Percentiles rank a stretch among this genome's conserved stretches.
These are phyloP conservation scores for Bimastos eiseni DNA, from an alignment of 2,888 invertebrate genomes.

Conservation along the genomic window DNA sequence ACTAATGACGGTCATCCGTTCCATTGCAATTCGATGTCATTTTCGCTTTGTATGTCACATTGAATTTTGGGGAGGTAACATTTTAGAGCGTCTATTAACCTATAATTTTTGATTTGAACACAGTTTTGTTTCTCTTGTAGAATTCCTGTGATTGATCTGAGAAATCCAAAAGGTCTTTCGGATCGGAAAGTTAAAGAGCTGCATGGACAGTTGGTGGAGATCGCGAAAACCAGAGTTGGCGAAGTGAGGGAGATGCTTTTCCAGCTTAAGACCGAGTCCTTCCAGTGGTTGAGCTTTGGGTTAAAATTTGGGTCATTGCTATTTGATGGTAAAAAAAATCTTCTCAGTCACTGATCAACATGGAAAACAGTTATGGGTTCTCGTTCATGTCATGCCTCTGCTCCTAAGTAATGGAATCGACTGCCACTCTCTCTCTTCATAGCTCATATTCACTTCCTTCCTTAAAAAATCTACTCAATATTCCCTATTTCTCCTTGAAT, in stretches of 20 bases:
- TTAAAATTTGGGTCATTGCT: background rate
- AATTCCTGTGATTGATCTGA: conserved; percentile 71
- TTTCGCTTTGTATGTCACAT: background rate
- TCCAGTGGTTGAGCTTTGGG: background rate
- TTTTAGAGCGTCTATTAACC: background rate
- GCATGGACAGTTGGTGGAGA: conserved; percentile 63
- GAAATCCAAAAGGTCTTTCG: conserved; percentile 80
- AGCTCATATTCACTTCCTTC: too few relatives aligned
- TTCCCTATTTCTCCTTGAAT: too few relatives aligned
- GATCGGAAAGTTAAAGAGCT: conserved; percentile 71
- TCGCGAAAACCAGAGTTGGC: conserved; percentile 49
- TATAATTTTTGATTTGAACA: background rate
- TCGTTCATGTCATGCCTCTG: too few relatives aligned
- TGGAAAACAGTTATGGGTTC: too few relatives aligned
- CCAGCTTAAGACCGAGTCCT: background rate
- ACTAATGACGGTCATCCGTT: background rate
- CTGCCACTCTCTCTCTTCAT: too few relatives aligned
- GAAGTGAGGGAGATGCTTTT: conserved; percentile 26
- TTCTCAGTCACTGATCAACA: too few relatives aligned
- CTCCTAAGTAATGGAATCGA: too few relatives aligned
- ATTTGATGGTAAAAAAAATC: too few relatives aligned
- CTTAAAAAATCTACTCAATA: too few relatives aligned
- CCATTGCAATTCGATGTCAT: background rate
- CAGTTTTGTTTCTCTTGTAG: conserved; percentile 48
- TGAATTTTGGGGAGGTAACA: too few relatives aligned